Base-by-base conservation (phyloP, 2,113 vertebrate species). In the Amphiprion ocellaris region DNA sequence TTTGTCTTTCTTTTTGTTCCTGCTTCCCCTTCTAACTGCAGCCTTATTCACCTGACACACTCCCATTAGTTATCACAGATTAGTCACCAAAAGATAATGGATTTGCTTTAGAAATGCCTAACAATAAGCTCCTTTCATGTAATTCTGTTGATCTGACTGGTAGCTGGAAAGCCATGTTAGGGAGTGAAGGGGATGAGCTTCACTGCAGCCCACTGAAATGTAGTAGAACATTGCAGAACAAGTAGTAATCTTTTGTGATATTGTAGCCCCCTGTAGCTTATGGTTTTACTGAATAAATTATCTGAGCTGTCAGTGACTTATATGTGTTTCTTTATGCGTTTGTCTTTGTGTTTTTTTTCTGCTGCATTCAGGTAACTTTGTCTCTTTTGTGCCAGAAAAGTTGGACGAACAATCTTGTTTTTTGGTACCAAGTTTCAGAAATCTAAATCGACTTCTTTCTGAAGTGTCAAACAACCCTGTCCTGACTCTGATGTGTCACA, bases 11-110 rank as follows among this genome's bases (percentile, higher is more conserved):
- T 54, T 9, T 8, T 62, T 23, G 21, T 15, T 66, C 56, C 19
- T 74, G 39, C 28, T 26, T 15, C 23, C 44, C 21, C 15, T 11
- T 26, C 52, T 39, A 14, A 3, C 8, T 54, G 21, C 50, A 2
- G 23, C 63, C 14, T 24, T 46, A 1, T 47, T 72, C 30, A 53
- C 37, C 44, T 10, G 14, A 66, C 30, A 62, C 30, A 9, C 69
- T 62, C 47, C 61, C 5, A 17, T 75, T 74, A 72, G 60, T 83
- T 71, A 50, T 70, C 66, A 53, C 77, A 88, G 84, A 81, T 84
- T 64, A 81, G 72, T 87, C 81, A 76, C 44, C 16, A 47, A 39
- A 71, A 54, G 54, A 85, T 77, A 75, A 77, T 50, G 54, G 44
- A 23, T 52, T 47, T 67, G 66, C 73, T 73, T 28, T 56, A 60